Percentiles rank a stretch among this genome's conserved stretches.
Conservation (phyloP, 2,888 invertebrate genomes). For the Halictus quadricinctus region DNA sequence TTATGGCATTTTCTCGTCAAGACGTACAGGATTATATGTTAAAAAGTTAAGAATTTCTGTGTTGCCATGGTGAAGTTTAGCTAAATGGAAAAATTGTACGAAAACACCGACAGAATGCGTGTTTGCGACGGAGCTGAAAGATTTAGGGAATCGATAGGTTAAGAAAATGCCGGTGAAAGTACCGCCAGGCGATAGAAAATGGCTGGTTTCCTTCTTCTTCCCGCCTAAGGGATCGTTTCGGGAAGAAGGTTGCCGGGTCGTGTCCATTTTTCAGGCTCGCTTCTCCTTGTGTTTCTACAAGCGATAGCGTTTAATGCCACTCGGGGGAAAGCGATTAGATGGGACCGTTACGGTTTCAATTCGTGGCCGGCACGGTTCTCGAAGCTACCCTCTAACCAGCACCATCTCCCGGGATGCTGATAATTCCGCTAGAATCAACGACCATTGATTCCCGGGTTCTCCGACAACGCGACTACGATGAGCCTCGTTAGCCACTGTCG, state of each 20-base stretch:
- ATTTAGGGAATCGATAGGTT: neutral
- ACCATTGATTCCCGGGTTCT: constrained; percentile 48
- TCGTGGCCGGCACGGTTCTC: neutral
- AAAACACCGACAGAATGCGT: too few species aligned
- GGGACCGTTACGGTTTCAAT: constrained; percentile 21
- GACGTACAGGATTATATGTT: too few species aligned
- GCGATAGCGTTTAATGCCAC: constrained; percentile 43
- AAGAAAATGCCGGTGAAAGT: neutral
- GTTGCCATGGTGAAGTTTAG: too few species aligned
- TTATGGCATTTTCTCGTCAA: too few species aligned
- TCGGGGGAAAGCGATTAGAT: constrained; percentile 52
- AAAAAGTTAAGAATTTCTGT: too few species aligned
- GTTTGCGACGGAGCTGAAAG: neutral
- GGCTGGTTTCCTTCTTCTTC: neutral
- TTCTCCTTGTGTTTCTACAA: constrained; percentile 29
- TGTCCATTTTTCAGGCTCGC: constrained; percentile 25
- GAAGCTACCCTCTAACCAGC: neutral
- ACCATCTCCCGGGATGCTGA: constrained; percentile 51
- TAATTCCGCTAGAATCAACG: constrained; percentile 58
- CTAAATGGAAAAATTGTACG: too few species aligned
- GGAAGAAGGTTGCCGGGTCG: neutral
- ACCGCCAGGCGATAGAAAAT: neutral
- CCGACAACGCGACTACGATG: constrained; percentile 42
- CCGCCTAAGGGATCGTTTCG: constrained; percentile 10
- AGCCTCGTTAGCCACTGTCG: constrained; percentile 34